These are phyloP conservation scores for Achatina immaculata DNA, from an alignment of 1,140 invertebrate species.

Conservation along the genomic window DNA sequence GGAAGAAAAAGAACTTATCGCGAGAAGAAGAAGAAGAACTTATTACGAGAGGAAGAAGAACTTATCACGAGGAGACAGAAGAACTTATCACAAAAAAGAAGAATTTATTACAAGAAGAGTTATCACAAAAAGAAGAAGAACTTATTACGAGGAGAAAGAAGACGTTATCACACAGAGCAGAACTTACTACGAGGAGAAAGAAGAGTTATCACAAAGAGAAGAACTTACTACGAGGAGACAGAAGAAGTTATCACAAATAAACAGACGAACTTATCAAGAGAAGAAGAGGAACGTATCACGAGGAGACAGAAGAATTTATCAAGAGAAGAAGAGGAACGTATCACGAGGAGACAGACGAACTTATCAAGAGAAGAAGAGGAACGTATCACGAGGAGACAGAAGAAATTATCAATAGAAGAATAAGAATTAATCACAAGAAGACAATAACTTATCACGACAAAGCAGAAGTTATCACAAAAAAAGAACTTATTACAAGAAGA, in stretches of 20 bases:
- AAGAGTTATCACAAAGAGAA: not conserved
- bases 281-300: too few species aligned
- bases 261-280: too few species aligned
- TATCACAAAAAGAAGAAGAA: not conserved
- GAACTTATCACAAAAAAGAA: not conserved
- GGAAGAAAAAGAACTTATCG: too few species aligned
- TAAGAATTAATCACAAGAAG: too few species aligned
- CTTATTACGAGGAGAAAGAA: not conserved
- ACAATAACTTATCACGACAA: too few species aligned
- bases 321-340: constrained; percentile 8
- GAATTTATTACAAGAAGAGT: not conserved
- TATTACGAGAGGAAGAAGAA: not conserved
- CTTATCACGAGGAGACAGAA: too few species aligned
- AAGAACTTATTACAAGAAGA: too few species aligned
- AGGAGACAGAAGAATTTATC: constrained; percentile 18
- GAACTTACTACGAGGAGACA: not conserved
- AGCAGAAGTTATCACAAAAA: too few species aligned
- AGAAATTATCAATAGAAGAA: too few species aligned
- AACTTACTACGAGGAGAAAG: not conserved
- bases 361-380: not conserved
- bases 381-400: too few species aligned
- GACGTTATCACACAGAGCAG: not conserved
- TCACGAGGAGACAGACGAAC: too few species aligned
- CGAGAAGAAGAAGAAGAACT: not conserved
- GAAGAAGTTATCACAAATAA: not conserved